Evolutionary conservation across 2,797 vertebrate species (phyloP), one percentile per base, ranked within the genome.

Genomic region (Craterocephalus amniculus): DNA sequence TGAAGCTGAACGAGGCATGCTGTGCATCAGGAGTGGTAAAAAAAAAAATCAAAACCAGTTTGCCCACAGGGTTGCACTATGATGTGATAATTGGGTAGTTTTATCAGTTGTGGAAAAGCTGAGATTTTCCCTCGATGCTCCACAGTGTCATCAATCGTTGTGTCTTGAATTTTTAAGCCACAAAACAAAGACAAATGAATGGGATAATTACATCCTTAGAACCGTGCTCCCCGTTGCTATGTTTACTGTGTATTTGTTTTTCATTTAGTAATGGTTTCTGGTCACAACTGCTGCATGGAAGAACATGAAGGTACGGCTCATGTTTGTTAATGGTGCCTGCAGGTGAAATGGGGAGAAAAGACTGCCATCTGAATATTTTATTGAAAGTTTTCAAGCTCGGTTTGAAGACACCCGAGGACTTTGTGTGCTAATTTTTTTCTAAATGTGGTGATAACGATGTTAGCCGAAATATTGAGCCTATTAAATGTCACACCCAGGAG

Each of bases 271-370:
- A 79, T 80, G 13, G 36, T 62, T 80, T 80, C 66, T 74, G 78
- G 63, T 54, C 48, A 27, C 72, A 68, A 68, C 58, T 14, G 22
- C 62, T 61, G 76, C 31, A 49, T 54, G 35, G 45, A 58, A 35
- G 72, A 67, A 61, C 67, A 65, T 70, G 66, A 4, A 60, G 38
- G 52, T 35, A 51, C 66, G 13, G 29, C 63, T 83, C 67, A 73
- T 83, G 81, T 79, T 73, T 81, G 40, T 67, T 79, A 65, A 80
- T 77, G 63, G 43, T 74, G 63, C 49, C 76, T 78, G 70, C 77
- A 70, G 85, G 78, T 80, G 75, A 78, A 77, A 73, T 63, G 51
- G 20, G 29, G 48, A 67, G 71, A 48, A 78, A 5, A 43, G 58
- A 52, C 26, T 60, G 31, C 70, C 51, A 48, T 74, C 67, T 72